Evolutionary conservation across 2,113 vertebrate species (phyloP).

Genomic region (Glareola pratincola): DNA sequence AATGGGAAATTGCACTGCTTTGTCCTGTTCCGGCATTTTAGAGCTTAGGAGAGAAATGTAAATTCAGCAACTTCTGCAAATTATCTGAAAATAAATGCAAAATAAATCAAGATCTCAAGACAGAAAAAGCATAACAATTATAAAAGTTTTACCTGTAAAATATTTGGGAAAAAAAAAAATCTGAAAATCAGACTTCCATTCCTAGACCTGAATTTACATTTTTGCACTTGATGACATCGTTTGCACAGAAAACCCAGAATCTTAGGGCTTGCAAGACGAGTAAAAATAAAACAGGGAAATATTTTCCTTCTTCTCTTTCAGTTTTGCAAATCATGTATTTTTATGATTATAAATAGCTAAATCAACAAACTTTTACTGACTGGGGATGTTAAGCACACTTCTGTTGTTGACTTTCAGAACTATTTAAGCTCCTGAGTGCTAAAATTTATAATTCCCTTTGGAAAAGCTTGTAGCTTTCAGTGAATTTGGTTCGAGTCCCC

Average conservation of each 20-base stretch:
- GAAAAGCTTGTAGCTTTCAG: neutral
- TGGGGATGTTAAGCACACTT: constrained; percentile 22
- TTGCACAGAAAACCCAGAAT: neutral
- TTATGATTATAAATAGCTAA: constrained; percentile 54
- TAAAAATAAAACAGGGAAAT: constrained; percentile 36
- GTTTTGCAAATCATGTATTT: constrained; percentile 29
- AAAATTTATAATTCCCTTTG: constrained; percentile 38
- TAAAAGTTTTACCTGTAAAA: neutral
- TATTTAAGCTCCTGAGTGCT: constrained; percentile 28
- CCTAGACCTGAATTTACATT: neutral
- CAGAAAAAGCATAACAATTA: neutral
- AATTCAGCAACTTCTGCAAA: neutral
- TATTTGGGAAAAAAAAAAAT: neutral
- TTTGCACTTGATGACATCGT: neutral
- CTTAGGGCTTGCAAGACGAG: neutral
- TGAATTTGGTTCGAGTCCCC: neutral
- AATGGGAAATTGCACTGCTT: neutral
- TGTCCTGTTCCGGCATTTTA: neutral
- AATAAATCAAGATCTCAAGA: neutral
- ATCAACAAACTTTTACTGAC: constrained; percentile 47
- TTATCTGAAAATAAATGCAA: neutral
- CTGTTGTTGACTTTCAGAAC: constrained; percentile 21
- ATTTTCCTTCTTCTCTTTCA: constrained; percentile 39
- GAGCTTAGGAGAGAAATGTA: neutral
- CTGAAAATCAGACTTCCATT: neutral